These are phyloP conservation scores for Lacerta bilineata DNA, from an alignment of 2,797 vertebrate genomes.

Conservation along the genomic window DNA sequence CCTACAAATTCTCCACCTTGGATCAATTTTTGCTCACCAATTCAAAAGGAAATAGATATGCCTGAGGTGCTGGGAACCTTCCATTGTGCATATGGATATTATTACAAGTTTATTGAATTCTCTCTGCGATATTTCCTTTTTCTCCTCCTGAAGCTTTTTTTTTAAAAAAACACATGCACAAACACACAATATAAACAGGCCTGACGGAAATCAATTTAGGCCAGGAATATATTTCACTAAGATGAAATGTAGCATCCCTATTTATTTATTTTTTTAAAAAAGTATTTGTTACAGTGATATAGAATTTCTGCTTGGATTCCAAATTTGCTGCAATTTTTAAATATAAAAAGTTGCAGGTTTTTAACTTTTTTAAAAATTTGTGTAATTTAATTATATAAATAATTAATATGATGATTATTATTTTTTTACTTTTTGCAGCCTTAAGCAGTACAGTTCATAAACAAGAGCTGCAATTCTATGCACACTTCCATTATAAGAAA, in stretches of 20 bases:
- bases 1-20: slow-evolving; percentile 98
- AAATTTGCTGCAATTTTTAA: not conserved
- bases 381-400: too few species aligned
- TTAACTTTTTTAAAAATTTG: too few species aligned
- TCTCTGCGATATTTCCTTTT: slow-evolving; percentile 72
- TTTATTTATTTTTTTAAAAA: too few species aligned
- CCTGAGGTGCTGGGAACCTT: slow-evolving; percentile 86
- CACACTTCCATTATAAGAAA: not conserved
- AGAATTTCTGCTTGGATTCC: not conserved
- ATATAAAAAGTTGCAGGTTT: not conserved
- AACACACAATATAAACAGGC: not conserved
- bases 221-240: not conserved
- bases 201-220: not conserved
- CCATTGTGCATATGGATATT: slow-evolving; percentile 89
- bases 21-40: slow-evolving; percentile 97
- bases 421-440: not conserved
- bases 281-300: not conserved
- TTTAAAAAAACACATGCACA: slow-evolving; percentile 42
- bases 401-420: not conserved
- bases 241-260: not conserved
- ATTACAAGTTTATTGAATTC: slow-evolving; percentile 80
- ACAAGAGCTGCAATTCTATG: not conserved
- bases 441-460: too few species aligned
- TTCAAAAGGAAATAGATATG: slow-evolving; percentile 92
- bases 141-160: slow-evolving; percentile 43